Base-by-base conservation (phyloP, 1,140 invertebrate species). In the Ptiloglossa arizonensis region DNA sequence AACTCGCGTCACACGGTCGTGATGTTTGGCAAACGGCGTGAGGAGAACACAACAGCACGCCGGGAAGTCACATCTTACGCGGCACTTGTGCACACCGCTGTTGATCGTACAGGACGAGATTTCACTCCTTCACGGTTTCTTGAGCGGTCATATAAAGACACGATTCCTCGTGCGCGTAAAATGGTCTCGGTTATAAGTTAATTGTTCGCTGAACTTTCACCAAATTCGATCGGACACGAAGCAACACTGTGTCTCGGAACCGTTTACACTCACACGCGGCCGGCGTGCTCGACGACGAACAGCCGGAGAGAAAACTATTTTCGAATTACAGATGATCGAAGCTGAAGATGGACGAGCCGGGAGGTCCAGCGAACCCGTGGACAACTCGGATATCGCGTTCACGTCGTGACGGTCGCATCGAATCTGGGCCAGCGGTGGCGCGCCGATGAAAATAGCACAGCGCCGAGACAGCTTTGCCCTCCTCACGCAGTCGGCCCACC, bases 381-480 rank as follows among this genome's bases (percentile, higher is more conserved):
- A 59, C 15, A 32, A 29, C 8, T 56, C 44, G 44, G 59, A 22
- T 82, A 57, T 66, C 68, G 35, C 56, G 63, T 35, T 52, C 56
- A 22, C 77, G 67, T 52, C 13, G 56, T 22, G 66, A 87, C 84
- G 83, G 86, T 89, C 86, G 86, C 64, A 64, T 86, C 83, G 89
- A 90, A 90, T 90, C 89, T 91, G 89, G 90, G 89, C 89, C 88
- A 90, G 86, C 84, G 79, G 69, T 89, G 74, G 82, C 84, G 83
- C 86, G 83, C 38, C 76, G 89, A 84, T 90, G 79, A 87, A 91
- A 91, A 91, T 91, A 91, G 90, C 86, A 89, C 87, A 83, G 79
- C 86, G 87, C 77, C 89, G 82, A 87, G 85, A 87, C 86, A 80
- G 75, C 74, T 71, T 57, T 63, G 59, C 75, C 68, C 74, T 60